Evolutionary conservation across 2,113 vertebrate genomes (phyloP).

Genomic region (Chaetodon trifascialis): DNA sequence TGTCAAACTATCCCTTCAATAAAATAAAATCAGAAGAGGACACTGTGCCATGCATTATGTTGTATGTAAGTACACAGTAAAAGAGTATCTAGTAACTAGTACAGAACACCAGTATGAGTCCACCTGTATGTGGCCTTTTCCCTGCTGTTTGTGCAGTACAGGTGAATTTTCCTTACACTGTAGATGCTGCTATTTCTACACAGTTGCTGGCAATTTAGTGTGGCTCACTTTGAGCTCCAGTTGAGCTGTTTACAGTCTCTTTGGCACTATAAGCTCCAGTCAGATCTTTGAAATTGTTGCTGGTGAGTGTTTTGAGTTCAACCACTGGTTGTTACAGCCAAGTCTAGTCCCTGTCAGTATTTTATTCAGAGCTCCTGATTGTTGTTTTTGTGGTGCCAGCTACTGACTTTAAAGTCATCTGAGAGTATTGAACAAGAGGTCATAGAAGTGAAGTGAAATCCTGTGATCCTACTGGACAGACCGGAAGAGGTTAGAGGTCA

Average conservation of each 20-base stretch:
- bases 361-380: neutral
- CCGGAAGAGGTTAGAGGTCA: conserved; percentile 45
- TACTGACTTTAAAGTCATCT: conserved; percentile 14
- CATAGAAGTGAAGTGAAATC: conserved; percentile 11
- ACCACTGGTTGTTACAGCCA: conserved; percentile 9
- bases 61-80: neutral
- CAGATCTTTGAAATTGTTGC: neutral
- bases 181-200: neutral
- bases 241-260: conserved; percentile 17
- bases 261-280: neutral
- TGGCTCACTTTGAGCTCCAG: conserved; percentile 5
- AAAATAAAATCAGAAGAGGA: too few species aligned
- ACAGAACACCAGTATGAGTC: neutral
- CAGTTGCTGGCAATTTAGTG: neutral
- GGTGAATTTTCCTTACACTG: neutral
- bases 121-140: neutral
- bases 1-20: too few species aligned
- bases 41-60: too few species aligned
- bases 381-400: conserved; percentile 14
- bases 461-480: conserved; percentile 47
- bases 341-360: neutral
- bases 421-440: neutral
- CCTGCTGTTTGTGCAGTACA: neutral
- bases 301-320: conserved; percentile 19
- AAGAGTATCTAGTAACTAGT: too few species aligned